Evolutionary conservation across 1,140 invertebrate genomes (phyloP), one percentile per base, ranked within the genome.

Genomic region (Planococcus citri): DNA sequence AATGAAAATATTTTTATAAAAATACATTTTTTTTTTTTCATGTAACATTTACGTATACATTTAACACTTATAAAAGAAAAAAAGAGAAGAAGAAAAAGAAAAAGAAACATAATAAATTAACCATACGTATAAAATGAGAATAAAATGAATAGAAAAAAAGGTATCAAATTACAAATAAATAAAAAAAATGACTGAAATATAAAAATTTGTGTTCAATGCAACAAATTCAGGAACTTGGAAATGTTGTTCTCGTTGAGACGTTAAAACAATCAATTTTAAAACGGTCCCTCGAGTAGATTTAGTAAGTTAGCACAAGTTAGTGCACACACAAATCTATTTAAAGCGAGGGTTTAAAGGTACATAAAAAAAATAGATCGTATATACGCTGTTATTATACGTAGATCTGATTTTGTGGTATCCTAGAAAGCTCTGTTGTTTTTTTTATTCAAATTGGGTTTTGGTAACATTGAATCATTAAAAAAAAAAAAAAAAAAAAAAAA

Each of bases 211-310:
- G 60, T 64, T 64, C 60, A 64, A 64, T 64, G 60, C 60, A 27
- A 64, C 60, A 64, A 64, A 64, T 64, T 64, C 60, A 64, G 60
- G 60, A 64, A 64, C 60, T 64, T 64, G 60, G 25, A 64, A 64
- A 27, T 27, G 60, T 64, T 64, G 21, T 64, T 64, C 60, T 64
- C 60, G 60, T 64, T 64, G 60, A 64, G 60, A 64, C 60, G 60
- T 64, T 64, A 25, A 64, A 64, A 64, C 10, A 64, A 64, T 25
- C 10, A 64, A 64, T 64, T 25, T 60, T 25, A 64, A 64, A 64
- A 64, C 60, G 25, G 60, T 64, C 60, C 60, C 60, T 64, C 60
- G 60, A 64, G 60, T 64, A 64, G 25, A 64, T 25, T 64, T 64
- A 27, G 60, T 64, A 64, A 64, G 22, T 64, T 64, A 64, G 60